phyloP scores from a whole-genome alignment of 92 coral and sea anemone species.

The Desmophyllum pertusum region DNA sequence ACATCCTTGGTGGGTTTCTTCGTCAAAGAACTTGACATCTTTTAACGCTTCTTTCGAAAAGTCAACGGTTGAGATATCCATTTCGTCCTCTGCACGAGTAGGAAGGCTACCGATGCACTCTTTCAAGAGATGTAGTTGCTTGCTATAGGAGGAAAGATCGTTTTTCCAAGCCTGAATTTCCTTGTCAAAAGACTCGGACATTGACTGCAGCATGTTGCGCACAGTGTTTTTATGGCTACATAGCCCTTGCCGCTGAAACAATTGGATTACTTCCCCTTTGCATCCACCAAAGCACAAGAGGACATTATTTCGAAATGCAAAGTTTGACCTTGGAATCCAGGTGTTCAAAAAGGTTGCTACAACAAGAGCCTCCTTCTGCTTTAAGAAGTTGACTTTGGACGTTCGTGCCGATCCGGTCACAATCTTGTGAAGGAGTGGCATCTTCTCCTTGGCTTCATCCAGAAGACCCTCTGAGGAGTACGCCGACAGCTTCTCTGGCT shows the following conservation, averaged over 20 bases:
- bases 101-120: neutral
- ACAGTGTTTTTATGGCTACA: constrained; percentile 5
- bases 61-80: neutral
- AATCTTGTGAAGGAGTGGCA: constrained; percentile 1
- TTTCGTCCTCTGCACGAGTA: neutral
- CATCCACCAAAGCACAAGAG: constrained; percentile 19
- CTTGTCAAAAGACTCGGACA: neutral
- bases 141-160: neutral
- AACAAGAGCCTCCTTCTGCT: neutral
- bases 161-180: neutral
- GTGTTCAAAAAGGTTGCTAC: constrained; percentile 12
- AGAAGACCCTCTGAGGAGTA: neutral
- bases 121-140: neutral
- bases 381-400: neutral
- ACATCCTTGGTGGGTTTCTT: neutral
- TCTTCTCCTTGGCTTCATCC: neutral
- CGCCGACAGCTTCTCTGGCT: neutral
- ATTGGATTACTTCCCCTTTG: neutral
- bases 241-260: constrained; percentile 4
- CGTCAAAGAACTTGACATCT: neutral
- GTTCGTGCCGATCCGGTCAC: neutral
- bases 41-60: neutral
- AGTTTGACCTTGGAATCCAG: constrained; percentile 26
- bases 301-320: constrained; percentile 8
- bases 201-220: neutral